phyloP scores from a whole-genome alignment of 2,888 invertebrate species.

The Drosophila mimica region DNA sequence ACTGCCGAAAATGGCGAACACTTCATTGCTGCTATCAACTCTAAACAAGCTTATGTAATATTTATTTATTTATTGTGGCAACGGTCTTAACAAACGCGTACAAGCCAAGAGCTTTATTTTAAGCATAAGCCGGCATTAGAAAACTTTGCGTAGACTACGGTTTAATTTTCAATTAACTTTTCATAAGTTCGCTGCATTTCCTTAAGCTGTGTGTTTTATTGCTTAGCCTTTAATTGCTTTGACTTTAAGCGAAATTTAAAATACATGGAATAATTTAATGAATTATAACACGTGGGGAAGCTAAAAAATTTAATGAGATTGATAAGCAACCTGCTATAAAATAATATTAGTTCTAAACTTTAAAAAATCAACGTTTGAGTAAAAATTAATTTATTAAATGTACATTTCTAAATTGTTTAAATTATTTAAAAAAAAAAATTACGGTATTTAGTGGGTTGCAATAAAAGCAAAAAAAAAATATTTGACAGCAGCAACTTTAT shows the following conservation, averaged over 20 bases:
- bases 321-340: not conserved
- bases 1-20: slow-evolving; percentile 18
- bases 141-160: not conserved
- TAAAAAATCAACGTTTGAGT: not conserved
- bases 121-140: not conserved
- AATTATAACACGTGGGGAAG: no score
- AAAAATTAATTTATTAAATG: not conserved
- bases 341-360: not conserved
- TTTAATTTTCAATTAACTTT: slow-evolving; percentile 34
- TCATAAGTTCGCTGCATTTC: slow-evolving; percentile 1
- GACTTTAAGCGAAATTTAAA: not conserved
- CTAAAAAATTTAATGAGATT: not conserved
- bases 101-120: not conserved
- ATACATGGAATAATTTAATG: not conserved
- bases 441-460: not conserved
- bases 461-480: not conserved
- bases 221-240: slow-evolving; percentile 24
- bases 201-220: slow-evolving; percentile 8
- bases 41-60: slow-evolving; percentile 34
- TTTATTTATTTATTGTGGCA: not conserved
- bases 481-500: not conserved
- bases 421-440: not conserved
- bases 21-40: slow-evolving; percentile 13
- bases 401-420: no score
- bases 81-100: not conserved